A percentile compares a stretch with the other conserved stretches of the same genome.
Conservation (phyloP, 1,140 invertebrate genomes). For the Drosophila cardini region DNA sequence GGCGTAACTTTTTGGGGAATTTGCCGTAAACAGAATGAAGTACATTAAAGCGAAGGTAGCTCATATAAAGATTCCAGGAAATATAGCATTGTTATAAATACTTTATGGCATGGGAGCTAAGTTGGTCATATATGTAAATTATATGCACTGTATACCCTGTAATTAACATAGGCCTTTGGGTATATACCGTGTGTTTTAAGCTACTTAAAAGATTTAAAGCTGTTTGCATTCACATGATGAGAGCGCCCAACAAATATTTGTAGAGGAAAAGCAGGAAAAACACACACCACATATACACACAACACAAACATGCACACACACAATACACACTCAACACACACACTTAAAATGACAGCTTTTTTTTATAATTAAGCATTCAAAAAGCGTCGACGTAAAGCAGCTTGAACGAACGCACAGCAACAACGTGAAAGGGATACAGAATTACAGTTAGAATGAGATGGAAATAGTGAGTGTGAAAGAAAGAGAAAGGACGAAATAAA, state of each 20-base stretch:
- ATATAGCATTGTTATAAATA: conserved; percentile 24
- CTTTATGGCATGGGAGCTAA: neutral
- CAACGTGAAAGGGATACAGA: neutral
- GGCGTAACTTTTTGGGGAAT: neutral
- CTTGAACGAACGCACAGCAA: conserved; percentile 30
- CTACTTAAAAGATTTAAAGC: conserved; percentile 37
- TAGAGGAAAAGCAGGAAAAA: conserved; percentile 20
- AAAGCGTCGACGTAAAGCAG: conserved; percentile 49
- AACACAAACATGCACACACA: conserved; percentile 1
- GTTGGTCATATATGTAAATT: neutral
- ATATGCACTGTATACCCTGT: neutral
- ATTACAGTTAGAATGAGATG: conserved; percentile 2
- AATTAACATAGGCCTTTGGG: neutral
- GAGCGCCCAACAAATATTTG: conserved; percentile 36
- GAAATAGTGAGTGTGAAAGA: neutral
- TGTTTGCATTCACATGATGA: conserved; percentile 8
- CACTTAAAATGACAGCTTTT: conserved; percentile 41
- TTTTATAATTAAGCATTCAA: conserved; percentile 79
- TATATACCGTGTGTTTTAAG: conserved; percentile 1
- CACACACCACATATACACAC: neutral
- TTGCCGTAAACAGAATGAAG: conserved; percentile 26
- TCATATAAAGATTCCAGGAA: neutral
- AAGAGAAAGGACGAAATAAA: conserved; percentile 38
- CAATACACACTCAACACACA: conserved; percentile 27
- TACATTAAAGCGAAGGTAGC: conserved; percentile 8